Evolutionary conservation across 2,888 invertebrate species (phyloP), one percentile per base, ranked within the genome.

Genomic region (Drosophila anomelani): DNA sequence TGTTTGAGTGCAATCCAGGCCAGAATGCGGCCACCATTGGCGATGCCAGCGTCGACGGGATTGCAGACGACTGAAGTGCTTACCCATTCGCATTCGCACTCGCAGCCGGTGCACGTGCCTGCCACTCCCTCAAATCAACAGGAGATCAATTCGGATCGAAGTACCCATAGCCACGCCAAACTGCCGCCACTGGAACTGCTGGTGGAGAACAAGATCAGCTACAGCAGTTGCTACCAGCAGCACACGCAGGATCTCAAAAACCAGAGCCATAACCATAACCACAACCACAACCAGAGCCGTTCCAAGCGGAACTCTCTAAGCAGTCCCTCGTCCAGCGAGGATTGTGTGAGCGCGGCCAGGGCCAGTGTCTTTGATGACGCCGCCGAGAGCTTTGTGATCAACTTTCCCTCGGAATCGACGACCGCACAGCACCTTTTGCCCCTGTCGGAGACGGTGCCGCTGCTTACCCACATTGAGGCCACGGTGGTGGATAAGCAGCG

Each of bases 401-500:
- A 91, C 41, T 91, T 91, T 76, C 91, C 91, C 36, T 89, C 89
- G 8, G 91, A 91, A 20, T 91, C 90, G 53, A 23, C 69, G 1
- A 9, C 68, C 29, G 80, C 87, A 29, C 83, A 84, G 76, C 85
- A 80, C 17, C 57, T 78, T 54, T 62, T 92, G 63, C 92, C 92
- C 13, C 76, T 92, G 23, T 92, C 92, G 13, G 92, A 92, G 74
- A 92, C 91, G 7, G 92, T 91, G 75, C 92, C 92, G 10, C 76
- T 92, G 60, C 79, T 92, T 56, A 91, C 91, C 43, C 90, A 91
- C 70, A 91, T 90, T 49, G 92, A 92, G 75, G 84, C 89, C 20
- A 90, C 89, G 4, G 89, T 90, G 34, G 84, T 83, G 57, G 91
- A 91, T 63, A 91, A 87, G 43, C 90, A 91, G 67, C 91, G 91